These are phyloP conservation scores for Mallateleia sp. DNA, from an alignment of 2,888 invertebrate genomes.

Conservation along the genomic window DNA sequence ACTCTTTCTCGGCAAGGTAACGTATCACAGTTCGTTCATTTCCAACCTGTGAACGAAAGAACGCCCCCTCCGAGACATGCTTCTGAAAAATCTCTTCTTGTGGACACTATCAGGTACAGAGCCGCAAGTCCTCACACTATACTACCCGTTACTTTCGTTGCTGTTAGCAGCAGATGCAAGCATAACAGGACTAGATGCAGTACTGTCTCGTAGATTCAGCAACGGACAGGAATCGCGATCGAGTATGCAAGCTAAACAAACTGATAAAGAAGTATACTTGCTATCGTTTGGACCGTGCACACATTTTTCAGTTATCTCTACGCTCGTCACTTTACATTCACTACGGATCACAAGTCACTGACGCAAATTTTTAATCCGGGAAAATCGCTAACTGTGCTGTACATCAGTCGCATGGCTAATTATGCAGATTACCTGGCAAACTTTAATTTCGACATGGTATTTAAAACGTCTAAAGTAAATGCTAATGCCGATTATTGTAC, in stretches of 20 bases:
- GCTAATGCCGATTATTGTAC: not conserved
- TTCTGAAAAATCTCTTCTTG: not conserved
- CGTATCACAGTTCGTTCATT: constrained; percentile 34
- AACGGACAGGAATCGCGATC: not conserved
- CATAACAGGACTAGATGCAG: not conserved
- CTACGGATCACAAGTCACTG: not conserved
- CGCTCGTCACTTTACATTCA: not conserved
- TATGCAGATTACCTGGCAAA: not conserved
- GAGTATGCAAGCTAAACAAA: not conserved
- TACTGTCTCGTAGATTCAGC: not conserved
- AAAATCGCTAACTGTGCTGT: not conserved
- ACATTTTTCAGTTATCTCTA: not conserved
- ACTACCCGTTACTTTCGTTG: constrained; percentile 8
- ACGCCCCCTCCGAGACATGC: constrained; percentile 21
- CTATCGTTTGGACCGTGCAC: not conserved
- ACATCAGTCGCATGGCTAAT: not conserved
- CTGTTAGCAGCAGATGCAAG: not conserved
- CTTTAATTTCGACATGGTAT: not conserved
- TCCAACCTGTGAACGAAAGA: constrained; percentile 16
- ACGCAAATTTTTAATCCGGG: not conserved
- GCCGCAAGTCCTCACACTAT: constrained; percentile 20
- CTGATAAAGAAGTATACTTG: not conserved
- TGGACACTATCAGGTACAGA: constrained; percentile 21
- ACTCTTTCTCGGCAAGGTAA: constrained; percentile 30
- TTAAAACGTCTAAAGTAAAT: not conserved